phyloP scores from a whole-genome alignment of 1,140 invertebrate species.

The Bombus sylvicola region DNA sequence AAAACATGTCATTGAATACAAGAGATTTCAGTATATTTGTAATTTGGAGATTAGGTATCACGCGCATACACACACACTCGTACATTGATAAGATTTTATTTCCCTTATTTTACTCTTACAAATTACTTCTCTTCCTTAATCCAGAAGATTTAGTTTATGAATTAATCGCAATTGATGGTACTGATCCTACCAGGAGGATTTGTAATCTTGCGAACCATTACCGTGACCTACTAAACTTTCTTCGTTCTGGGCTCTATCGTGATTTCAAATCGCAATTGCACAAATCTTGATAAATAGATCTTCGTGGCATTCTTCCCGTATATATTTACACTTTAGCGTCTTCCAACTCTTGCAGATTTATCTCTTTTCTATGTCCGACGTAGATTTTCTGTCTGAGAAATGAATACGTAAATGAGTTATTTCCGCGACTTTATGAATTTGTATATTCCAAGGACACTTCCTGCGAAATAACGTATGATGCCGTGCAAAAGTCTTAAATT shows the following conservation, averaged over 20 bases:
- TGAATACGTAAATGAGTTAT: background rate
- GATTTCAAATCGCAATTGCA: background rate
- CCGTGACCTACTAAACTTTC: background rate
- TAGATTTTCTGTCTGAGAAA: background rate
- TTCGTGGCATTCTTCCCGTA: background rate
- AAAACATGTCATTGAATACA: background rate
- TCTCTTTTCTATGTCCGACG: background rate
- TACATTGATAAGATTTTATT: background rate
- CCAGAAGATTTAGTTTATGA: background rate
- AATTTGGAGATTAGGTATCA: background rate
- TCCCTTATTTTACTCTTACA: background rate
- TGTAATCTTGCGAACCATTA: background rate
- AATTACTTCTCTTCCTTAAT: background rate
- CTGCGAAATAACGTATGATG: background rate
- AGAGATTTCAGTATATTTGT: background rate
- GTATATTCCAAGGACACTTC: background rate
- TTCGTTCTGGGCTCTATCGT: background rate
- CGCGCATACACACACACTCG: too few species aligned
- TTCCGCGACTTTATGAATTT: background rate
- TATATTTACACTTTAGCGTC: background rate
- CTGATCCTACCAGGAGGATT: background rate
- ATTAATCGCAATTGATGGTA: background rate
- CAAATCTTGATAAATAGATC: background rate
- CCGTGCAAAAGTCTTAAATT: background rate
- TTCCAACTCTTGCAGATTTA: background rate